Evolutionary conservation across 23 tunicate genomes (phyloP).

Genomic region (Corella eumyota): DNA sequence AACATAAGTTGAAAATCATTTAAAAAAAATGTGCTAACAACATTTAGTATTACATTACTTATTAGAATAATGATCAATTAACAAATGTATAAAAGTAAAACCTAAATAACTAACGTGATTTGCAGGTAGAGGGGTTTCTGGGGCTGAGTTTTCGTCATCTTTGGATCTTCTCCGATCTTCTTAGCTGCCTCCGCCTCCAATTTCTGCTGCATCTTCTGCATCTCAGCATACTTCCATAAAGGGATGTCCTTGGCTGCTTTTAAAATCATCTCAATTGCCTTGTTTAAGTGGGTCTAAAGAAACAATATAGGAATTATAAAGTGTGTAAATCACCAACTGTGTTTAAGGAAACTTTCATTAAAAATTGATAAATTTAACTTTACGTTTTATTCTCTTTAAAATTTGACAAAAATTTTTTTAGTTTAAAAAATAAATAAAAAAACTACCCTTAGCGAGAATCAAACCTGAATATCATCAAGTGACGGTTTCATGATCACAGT

Average conservation of each 20-base stretch:
- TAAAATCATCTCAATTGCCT: conserved; percentile 36
- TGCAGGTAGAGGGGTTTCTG: conserved; percentile 70
- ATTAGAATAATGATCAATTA: no score
- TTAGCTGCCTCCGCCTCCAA: conserved; percentile 85
- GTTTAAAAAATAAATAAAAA: background rate
- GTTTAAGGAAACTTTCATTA: no score
- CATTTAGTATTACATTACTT: no score
- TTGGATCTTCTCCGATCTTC: conserved; percentile 80
- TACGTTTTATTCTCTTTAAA: background rate
- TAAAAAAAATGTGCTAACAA: no score
- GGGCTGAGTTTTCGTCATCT: conserved; percentile 67
- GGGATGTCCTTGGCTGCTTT: conserved; percentile 61
- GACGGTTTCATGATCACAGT: conserved; percentile 56
- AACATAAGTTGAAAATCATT: background rate
- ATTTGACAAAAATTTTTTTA: no score
- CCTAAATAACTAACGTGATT: conserved; percentile 25
- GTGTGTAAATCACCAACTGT: background rate
- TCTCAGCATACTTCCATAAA: conserved; percentile 64
- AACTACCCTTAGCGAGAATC: background rate
- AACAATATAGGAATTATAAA: background rate
- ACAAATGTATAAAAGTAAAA: background rate
- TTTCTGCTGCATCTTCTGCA: conserved; percentile 61
- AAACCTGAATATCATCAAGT: conserved; percentile 72
- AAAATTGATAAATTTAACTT: no score
- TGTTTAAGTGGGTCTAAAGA: conserved; percentile 31